Conservation (phyloP, 2,113 vertebrate species). For the Geococcyx californianus region DNA sequence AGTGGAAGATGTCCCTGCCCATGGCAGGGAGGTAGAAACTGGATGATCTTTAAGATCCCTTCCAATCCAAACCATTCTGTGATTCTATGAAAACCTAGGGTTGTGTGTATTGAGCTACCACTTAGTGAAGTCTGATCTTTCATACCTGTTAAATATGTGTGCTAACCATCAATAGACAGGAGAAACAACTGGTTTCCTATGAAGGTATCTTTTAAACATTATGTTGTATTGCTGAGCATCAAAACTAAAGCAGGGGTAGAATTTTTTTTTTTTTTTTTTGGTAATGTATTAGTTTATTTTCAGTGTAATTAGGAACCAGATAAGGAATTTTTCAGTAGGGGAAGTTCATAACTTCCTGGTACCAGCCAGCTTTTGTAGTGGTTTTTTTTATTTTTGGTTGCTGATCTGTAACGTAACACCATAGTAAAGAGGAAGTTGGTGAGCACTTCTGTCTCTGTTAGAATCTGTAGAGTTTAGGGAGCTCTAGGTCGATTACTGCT, state of each 20-base stretch:
- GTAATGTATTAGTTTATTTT: neutral
- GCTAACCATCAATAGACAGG: neutral
- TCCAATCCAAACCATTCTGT: too few species aligned
- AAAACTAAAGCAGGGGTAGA: neutral
- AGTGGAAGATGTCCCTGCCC: too few species aligned
- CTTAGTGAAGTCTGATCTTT: neutral
- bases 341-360: constrained; percentile 71
- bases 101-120: neutral
- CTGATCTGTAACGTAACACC: constrained; percentile 11
- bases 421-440: constrained; percentile 42
- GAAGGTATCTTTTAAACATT: neutral
- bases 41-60: too few species aligned
- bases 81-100: too few species aligned
- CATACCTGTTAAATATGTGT: neutral
- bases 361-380: constrained; percentile 1
- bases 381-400: neutral
- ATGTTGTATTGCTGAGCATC: neutral
- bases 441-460: neutral
- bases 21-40: too few species aligned
- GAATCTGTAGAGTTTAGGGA: neutral
- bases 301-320: constrained; percentile 35
- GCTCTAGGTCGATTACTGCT: neutral
- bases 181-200: neutral
- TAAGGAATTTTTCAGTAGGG: constrained; percentile 45
- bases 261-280: neutral